phyloP scores from a whole-genome alignment of 2,797 vertebrate species.

The Trematomus bernacchii region DNA sequence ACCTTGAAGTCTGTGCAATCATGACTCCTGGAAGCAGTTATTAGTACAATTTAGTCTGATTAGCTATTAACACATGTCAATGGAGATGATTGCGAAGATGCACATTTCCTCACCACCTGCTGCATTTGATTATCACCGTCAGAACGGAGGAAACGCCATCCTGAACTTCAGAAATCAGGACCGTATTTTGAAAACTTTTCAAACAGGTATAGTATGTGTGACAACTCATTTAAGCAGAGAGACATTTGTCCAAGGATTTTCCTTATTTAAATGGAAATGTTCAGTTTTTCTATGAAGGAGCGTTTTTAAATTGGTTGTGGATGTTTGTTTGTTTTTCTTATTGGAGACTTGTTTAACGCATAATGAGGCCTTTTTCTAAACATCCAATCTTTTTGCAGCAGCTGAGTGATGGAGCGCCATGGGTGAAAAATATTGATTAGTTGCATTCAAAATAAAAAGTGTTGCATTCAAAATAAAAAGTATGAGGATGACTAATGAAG shows the following conservation, averaged over 20 bases:
- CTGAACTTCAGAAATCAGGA: slow-evolving; percentile 69
- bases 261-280: slow-evolving; percentile 38
- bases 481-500: slow-evolving; percentile 71
- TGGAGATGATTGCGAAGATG: slow-evolving; percentile 86
- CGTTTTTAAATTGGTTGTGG: slow-evolving; percentile 71
- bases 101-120: slow-evolving; percentile 86
- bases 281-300: slow-evolving; percentile 61
- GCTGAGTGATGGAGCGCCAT: slow-evolving; percentile 70
- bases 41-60: slow-evolving; percentile 89
- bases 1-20: slow-evolving; percentile 80
- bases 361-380: slow-evolving; percentile 73
- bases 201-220: slow-evolving; percentile 59
- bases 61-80: slow-evolving; percentile 88
- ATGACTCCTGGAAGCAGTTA: slow-evolving; percentile 83
- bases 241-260: slow-evolving; percentile 33
- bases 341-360: slow-evolving; percentile 57
- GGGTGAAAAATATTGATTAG: slow-evolving; percentile 73
- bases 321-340: slow-evolving; percentile 48
- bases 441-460: slow-evolving; percentile 63
- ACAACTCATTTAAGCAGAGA: slow-evolving; percentile 6
- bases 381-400: slow-evolving; percentile 56
- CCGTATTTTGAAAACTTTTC: slow-evolving; percentile 60
- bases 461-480: slow-evolving; percentile 62
- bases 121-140: slow-evolving; percentile 80
- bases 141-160: slow-evolving; percentile 75